These are phyloP conservation scores for Mormyrus lacerda DNA, from an alignment of 2,113 vertebrate genomes.

Conservation along the genomic window DNA sequence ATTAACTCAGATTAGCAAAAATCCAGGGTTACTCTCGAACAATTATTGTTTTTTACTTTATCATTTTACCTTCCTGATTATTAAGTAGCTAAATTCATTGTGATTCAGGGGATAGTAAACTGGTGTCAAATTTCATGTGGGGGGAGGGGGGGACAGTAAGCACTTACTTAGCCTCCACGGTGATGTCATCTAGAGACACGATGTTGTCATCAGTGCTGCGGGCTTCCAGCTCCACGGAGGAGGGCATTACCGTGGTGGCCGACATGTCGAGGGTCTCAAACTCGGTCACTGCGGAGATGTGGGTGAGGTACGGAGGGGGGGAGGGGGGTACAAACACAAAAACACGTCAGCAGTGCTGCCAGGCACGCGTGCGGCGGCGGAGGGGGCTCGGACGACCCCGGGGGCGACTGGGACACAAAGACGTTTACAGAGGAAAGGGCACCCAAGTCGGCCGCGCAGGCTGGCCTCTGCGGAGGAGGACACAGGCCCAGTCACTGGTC, in stretches of 20 bases:
- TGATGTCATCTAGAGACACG: conserved; percentile 39
- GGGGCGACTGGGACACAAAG: not conserved
- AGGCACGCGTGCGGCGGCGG: not conserved
- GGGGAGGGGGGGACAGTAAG: not conserved
- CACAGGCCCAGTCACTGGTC: not conserved
- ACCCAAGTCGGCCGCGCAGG: not conserved
- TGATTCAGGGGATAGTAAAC: not conserved
- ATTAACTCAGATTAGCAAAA: not conserved
- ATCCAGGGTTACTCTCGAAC: not conserved
- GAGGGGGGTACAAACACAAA: not conserved
- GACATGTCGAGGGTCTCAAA: conserved; percentile 53
- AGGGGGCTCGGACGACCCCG: not conserved
- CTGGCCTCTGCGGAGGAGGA: not conserved
- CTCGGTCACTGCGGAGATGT: conserved; percentile 53
- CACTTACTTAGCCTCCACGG: conserved; percentile 54
- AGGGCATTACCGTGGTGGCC: conserved; percentile 45
- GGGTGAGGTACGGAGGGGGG: not conserved
- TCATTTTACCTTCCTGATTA: not conserved
- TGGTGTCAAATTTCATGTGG: not conserved
- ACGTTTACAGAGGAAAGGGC: not conserved
- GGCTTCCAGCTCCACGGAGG: conserved; percentile 32
- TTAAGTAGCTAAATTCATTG: not conserved
- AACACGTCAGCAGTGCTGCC: not conserved
- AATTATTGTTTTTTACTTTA: not conserved
- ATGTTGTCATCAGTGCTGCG: not conserved